Conservation (phyloP, 2,888 invertebrate genomes). For the Hecatera dysodea region DNA sequence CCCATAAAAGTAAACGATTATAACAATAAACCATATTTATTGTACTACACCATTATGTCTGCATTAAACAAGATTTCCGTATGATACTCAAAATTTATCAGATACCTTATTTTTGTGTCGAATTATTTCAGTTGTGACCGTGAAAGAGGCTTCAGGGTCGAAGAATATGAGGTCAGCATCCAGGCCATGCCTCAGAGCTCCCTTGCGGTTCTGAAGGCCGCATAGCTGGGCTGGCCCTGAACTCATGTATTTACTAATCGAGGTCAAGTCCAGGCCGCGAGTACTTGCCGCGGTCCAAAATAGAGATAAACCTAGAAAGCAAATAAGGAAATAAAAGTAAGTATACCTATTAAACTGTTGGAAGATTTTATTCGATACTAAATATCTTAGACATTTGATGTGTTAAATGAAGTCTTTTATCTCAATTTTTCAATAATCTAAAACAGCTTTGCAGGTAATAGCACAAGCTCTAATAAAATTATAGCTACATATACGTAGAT, state of each 20-base stretch:
- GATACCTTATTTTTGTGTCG: conserved; percentile 93
- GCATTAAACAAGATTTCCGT: conserved; percentile 26
- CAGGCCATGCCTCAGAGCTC: conserved; percentile 91
- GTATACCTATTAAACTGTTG: background rate
- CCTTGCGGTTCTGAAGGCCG: conserved; percentile 91
- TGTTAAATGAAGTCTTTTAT: no score
- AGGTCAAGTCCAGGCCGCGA: conserved; percentile 88
- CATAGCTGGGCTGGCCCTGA: conserved; percentile 92
- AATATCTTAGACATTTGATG: no score
- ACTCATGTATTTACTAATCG: conserved; percentile 91
- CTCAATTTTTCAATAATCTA: no score
- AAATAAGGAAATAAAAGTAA: no score
- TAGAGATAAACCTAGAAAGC: conserved; percentile 90
- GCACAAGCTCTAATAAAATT: no score
- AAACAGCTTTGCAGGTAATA: no score
- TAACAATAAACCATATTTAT: conserved; percentile 38
- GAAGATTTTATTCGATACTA: background rate
- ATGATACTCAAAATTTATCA: conserved; percentile 18
- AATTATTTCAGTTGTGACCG: conserved; percentile 90
- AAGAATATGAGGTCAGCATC: conserved; percentile 94
- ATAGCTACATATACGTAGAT: no score
- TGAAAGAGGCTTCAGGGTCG: conserved; percentile 92
- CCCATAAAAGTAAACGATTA: conserved; percentile 30
- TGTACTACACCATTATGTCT: conserved; percentile 4
- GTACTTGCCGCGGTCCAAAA: conserved; percentile 92